Conservation (phyloP, 2,888 invertebrate genomes). For the Drosophila anceps region DNA sequence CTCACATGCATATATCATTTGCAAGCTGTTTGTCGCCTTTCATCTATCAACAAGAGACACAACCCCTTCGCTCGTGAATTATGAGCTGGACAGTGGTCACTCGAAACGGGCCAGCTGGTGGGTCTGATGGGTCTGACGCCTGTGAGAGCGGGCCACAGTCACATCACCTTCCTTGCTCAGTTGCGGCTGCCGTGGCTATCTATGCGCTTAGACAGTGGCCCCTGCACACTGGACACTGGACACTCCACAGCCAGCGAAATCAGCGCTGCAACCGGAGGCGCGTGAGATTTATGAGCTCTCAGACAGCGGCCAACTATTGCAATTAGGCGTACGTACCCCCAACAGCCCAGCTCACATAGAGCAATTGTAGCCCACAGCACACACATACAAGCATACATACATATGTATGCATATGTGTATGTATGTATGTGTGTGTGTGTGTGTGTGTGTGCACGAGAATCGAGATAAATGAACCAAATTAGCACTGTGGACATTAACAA, state of each 20-base stretch:
- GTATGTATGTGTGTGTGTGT: not conserved
- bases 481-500: constrained; percentile 40
- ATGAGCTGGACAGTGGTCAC: constrained; percentile 70
- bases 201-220: constrained; percentile 51
- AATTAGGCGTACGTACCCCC: constrained; percentile 48
- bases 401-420: not conserved
- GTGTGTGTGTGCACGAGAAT: constrained; percentile 18
- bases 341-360: constrained; percentile 35
- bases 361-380: constrained; percentile 26
- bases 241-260: constrained; percentile 34
- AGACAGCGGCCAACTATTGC: constrained; percentile 46
- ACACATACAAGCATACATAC: not conserved
- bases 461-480: constrained; percentile 69
- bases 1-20: constrained; percentile 41
- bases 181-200: constrained; percentile 51
- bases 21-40: constrained; percentile 49
- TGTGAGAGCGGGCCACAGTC: constrained; percentile 16
- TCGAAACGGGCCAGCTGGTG: constrained; percentile 63
- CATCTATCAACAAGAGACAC: constrained; percentile 40
- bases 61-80: constrained; percentile 60
- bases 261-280: constrained; percentile 60
- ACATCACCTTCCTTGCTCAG: constrained; percentile 36
- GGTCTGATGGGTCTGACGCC: constrained; percentile 36
- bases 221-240: constrained; percentile 63
- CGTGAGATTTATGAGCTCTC: constrained; percentile 72